These are phyloP conservation scores for Eumeta japonica DNA, from an alignment of 1,140 invertebrate species.

Conservation along the genomic window DNA sequence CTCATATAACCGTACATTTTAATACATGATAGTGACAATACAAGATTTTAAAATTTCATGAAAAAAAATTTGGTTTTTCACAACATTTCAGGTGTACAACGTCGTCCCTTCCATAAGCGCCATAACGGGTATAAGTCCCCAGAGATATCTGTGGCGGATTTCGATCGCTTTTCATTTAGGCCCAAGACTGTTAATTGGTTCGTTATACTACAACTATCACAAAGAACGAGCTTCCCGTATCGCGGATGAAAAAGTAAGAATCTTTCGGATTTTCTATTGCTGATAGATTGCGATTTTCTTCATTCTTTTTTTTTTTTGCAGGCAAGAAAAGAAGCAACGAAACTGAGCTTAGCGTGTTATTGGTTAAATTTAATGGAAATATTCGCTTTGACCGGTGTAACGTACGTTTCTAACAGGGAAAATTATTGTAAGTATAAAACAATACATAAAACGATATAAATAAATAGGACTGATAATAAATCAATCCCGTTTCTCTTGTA, in stretches of 20 bases:
- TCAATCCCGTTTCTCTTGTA: too few relatives aligned
- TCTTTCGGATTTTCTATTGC: background rate
- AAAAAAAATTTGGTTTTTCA: too few relatives aligned
- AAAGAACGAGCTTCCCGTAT: slow-evolving; percentile 64
- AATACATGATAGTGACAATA: too few relatives aligned
- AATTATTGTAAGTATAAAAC: slow-evolving; percentile 92
- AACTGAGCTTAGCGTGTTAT: slow-evolving; percentile 74
- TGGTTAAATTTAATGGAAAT: slow-evolving; percentile 85
- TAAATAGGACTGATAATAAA: too few relatives aligned
- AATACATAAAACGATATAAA: too few relatives aligned
- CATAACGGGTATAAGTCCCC: slow-evolving; percentile 86
- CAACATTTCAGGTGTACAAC: slow-evolving; percentile 77
- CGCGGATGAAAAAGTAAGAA: slow-evolving; percentile 55
- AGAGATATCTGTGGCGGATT: slow-evolving; percentile 89
- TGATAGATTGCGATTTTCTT: background rate
- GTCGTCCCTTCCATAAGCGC: slow-evolving; percentile 90
- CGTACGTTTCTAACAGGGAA: slow-evolving; percentile 90
- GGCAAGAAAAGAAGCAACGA: slow-evolving; percentile 49
- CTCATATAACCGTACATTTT: too few relatives aligned
- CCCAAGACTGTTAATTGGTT: slow-evolving; percentile 82
- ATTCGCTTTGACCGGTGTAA: slow-evolving; percentile 79
- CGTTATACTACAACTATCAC: slow-evolving; percentile 81
- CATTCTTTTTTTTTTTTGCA: slow-evolving; percentile 27
- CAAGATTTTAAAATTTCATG: too few relatives aligned
- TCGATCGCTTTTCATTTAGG: slow-evolving; percentile 86